A percentile compares a stretch with the other conserved stretches of the same genome.
phyloP scores from a whole-genome alignment of 2,888 invertebrate species.

The Antheraea assamensis region DNA sequence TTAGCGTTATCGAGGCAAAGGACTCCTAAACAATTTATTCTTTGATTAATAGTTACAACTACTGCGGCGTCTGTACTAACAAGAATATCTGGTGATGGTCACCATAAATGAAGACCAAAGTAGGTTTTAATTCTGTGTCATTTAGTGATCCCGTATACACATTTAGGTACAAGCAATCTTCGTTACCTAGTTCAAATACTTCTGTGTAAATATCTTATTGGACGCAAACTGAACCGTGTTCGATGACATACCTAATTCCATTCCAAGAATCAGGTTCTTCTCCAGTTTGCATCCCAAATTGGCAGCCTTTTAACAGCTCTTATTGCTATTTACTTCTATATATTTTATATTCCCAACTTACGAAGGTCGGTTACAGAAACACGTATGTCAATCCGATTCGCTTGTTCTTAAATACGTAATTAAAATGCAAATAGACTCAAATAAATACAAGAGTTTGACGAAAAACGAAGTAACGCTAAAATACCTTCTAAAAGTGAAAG shows the following conservation, averaged over 20 bases:
- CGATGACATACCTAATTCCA: slow-evolving; percentile 27
- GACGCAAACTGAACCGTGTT: slow-evolving; percentile 31
- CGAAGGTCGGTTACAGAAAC: no score
- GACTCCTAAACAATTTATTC: slow-evolving; percentile 56
- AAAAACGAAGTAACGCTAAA: no score
- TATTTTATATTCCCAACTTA: no score
- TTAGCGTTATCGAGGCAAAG: slow-evolving; percentile 52
- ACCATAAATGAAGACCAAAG: slow-evolving; percentile 62
- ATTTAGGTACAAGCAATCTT: slow-evolving; percentile 60
- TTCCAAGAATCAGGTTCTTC: slow-evolving; percentile 34
- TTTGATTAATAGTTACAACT: slow-evolving; percentile 60
- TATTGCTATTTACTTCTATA: no score
- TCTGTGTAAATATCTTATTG: slow-evolving; percentile 22
- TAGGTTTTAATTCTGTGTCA: slow-evolving; percentile 41
- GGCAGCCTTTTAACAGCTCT: no score
- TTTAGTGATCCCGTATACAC: slow-evolving; percentile 53
- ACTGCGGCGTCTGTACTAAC: slow-evolving; percentile 49
- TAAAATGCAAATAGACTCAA: no score
- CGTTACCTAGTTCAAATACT: slow-evolving; percentile 18
- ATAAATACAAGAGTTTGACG: no score
- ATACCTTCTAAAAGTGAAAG: no score
- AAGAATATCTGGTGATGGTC: slow-evolving; percentile 57
- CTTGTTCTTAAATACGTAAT: no score
- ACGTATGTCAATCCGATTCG: no score
- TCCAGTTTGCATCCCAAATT: no score